These are phyloP conservation scores for Drosophila incognita DNA, from an alignment of 2,888 invertebrate species.

Conservation along the genomic window DNA sequence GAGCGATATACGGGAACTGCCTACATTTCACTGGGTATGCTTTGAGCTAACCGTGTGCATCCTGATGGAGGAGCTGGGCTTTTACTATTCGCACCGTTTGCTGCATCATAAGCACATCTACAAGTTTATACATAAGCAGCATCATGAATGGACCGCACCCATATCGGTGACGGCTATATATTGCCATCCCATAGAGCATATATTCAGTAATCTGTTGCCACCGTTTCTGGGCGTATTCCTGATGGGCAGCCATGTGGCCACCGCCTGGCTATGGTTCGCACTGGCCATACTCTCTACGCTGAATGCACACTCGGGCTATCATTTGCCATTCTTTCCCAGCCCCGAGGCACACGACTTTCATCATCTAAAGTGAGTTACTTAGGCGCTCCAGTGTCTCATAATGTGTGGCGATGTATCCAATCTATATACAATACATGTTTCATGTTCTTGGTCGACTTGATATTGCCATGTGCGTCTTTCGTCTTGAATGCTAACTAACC, in stretches of 20 bases:
- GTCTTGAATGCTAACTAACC: not conserved
- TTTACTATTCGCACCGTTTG: constrained; percentile 94
- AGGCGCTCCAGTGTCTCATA: not conserved
- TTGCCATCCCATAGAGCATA: constrained; percentile 91
- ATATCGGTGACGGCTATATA: constrained; percentile 93
- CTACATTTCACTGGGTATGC: constrained; percentile 91
- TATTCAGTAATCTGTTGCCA: constrained; percentile 91
- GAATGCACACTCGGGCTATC: constrained; percentile 94
- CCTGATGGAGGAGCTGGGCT: constrained; percentile 91
- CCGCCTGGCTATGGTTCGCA: constrained; percentile 92
- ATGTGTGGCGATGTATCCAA: not conserved
- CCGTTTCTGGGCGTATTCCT: constrained; percentile 90
- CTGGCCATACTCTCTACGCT: constrained; percentile 92
- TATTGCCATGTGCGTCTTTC: not conserved
- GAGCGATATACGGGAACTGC: constrained; percentile 88
- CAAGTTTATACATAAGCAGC: constrained; percentile 93
- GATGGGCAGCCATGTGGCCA: constrained; percentile 91
- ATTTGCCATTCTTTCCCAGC: constrained; percentile 93
- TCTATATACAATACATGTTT: not conserved
- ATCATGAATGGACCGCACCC: constrained; percentile 95
- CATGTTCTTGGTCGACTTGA: not conserved
- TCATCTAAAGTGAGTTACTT: constrained; percentile 89
- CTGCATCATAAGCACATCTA: constrained; percentile 91
- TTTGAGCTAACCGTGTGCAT: constrained; percentile 90
- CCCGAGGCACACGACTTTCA: constrained; percentile 95